Evolutionary conservation across 2,797 vertebrate genomes (phyloP).

Genomic region (Fundulus diaphanus): DNA sequence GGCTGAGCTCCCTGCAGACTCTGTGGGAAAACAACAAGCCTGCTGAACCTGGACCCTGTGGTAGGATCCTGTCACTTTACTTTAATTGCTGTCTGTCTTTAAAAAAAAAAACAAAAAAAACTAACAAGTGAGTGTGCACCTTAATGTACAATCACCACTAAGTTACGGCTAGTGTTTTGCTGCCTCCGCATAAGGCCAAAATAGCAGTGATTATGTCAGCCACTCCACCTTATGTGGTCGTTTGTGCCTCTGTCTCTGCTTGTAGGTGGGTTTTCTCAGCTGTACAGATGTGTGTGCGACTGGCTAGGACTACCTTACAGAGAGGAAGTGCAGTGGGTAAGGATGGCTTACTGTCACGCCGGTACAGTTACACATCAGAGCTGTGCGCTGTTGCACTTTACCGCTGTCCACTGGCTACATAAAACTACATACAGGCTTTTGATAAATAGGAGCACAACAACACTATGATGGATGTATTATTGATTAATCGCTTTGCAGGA

Average conservation of each 20-base stretch:
- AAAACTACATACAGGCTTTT: constrained; percentile 19
- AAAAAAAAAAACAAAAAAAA: not conserved
- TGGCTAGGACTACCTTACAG: constrained; percentile 94
- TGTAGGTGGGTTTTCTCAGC: constrained; percentile 96
- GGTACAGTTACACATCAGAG: constrained; percentile 4
- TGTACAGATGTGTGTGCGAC: constrained; percentile 97
- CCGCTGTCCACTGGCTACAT: constrained; percentile 6
- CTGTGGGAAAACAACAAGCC: constrained; percentile 93
- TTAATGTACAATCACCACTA: not conserved
- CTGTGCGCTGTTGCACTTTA: not conserved
- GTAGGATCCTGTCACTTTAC: constrained; percentile 71
- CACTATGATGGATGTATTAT: not conserved
- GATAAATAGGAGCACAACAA: constrained; percentile 1
- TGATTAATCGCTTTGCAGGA: constrained; percentile 79
- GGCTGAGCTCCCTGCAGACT: constrained; percentile 87
- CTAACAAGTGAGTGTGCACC: not conserved
- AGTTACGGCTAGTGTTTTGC: not conserved
- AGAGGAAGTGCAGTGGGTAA: constrained; percentile 98
- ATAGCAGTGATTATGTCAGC: not conserved
- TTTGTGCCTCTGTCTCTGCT: constrained; percentile 12
- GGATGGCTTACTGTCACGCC: constrained; percentile 55
- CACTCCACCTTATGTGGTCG: constrained; percentile 1
- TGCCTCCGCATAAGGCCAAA: not conserved
- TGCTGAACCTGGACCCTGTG: constrained; percentile 93
- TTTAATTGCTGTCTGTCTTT: not conserved